Evolutionary conservation across 2,113 vertebrate species (phyloP).

Genomic region (Ailurus styani): DNA sequence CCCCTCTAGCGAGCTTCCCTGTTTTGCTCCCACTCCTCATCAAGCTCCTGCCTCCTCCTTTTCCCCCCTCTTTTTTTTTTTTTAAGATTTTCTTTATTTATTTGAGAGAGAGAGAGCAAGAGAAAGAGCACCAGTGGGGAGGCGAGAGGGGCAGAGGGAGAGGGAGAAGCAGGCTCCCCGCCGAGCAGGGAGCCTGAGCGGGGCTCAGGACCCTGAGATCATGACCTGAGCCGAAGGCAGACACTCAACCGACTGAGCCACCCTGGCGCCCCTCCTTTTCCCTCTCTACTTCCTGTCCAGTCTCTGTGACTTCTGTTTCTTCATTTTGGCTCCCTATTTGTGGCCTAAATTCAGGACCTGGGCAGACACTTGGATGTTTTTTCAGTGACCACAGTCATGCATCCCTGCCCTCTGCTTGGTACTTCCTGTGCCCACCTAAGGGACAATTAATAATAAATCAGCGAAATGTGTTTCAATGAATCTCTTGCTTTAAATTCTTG

Average conservation of each 20-base stretch:
- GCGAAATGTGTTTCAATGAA: not conserved
- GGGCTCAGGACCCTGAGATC: too few relatives aligned
- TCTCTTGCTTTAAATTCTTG: conserved; percentile 16
- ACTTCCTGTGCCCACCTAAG: not conserved
- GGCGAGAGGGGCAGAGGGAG: too few relatives aligned
- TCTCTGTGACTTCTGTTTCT: not conserved
- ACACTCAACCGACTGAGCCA: too few relatives aligned
- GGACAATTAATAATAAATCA: conserved; percentile 24
- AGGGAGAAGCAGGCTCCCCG: too few relatives aligned
- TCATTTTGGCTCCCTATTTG: not conserved
- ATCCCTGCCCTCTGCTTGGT: not conserved
- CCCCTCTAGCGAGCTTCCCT: not conserved
- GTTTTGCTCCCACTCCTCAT: not conserved
- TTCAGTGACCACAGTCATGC: not conserved
- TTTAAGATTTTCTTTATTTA: too few relatives aligned
- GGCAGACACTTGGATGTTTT: not conserved
- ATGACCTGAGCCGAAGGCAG: too few relatives aligned
- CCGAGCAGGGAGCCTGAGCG: too few relatives aligned
- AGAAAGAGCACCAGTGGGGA: too few relatives aligned
- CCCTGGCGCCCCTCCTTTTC: not conserved
- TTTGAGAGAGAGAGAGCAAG: too few relatives aligned
- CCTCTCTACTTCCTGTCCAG: not conserved
- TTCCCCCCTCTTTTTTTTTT: not conserved
- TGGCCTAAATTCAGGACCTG: not conserved
- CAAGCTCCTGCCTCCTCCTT: too few relatives aligned